phyloP scores from a whole-genome alignment of 2,797 vertebrate species.

The Benthosema pterotum region DNA sequence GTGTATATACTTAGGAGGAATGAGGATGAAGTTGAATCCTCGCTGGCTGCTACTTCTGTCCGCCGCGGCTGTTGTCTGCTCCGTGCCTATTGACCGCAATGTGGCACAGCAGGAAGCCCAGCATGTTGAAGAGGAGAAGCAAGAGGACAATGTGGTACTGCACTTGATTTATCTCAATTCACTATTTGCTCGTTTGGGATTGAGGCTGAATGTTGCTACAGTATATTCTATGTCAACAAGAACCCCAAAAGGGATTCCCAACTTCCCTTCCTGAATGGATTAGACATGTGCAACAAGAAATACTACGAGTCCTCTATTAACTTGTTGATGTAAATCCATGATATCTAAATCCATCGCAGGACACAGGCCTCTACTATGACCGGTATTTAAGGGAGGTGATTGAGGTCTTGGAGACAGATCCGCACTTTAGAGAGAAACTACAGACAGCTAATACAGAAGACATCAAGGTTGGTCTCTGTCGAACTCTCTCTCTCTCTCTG shows the following conservation, averaged over 20 bases:
- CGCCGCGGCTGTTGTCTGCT: constrained; percentile 59
- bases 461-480: constrained; percentile 81
- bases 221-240: too few relatives aligned
- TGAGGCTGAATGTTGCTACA: not conserved
- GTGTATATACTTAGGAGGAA: constrained; percentile 17
- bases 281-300: not conserved
- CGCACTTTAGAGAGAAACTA: constrained; percentile 92
- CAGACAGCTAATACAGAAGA: constrained; percentile 90
- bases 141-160: constrained; percentile 77
- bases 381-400: constrained; percentile 91
- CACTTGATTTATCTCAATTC: not conserved
- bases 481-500: not conserved
- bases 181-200: not conserved
- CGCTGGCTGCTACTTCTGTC: constrained; percentile 70
- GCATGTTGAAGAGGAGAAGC: constrained; percentile 61
- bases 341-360: constrained; percentile 65
- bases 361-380: constrained; percentile 92
- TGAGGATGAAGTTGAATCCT: constrained; percentile 66
- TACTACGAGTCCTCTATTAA: not conserved
- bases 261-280: too few relatives aligned
- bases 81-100: constrained; percentile 78
- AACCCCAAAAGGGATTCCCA: too few relatives aligned
- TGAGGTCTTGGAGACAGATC: constrained; percentile 90
- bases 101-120: constrained; percentile 49
- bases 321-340: not conserved